Conservation (phyloP, 2,888 invertebrate species). For the Gortyna flavago region DNA sequence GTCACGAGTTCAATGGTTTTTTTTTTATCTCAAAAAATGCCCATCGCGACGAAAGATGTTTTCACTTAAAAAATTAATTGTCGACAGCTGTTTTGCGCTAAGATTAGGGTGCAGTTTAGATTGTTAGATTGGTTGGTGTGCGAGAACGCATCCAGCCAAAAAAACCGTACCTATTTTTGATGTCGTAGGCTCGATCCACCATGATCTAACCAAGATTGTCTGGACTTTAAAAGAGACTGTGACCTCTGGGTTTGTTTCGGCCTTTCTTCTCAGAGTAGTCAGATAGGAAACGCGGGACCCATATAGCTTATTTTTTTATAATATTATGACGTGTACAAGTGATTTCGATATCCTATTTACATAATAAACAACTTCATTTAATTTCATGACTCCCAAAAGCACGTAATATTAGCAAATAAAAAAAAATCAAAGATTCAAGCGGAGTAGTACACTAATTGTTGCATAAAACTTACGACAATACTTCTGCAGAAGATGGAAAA, state of each 20-base stretch:
- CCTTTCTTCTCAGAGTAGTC: neutral
- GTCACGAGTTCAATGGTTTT: too few species aligned
- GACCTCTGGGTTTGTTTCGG: neutral
- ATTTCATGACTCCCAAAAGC: too few species aligned
- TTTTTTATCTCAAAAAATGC: too few species aligned
- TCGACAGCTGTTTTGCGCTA: neutral
- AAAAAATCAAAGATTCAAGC: neutral
- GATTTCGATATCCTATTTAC: neutral
- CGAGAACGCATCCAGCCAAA: neutral
- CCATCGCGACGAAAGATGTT: too few species aligned
- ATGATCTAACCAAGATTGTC: neutral
- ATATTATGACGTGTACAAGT: neutral
- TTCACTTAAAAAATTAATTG: too few species aligned
- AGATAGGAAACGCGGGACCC: neutral
- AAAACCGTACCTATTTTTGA: neutral
- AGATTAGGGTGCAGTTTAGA: neutral
- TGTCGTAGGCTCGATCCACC: neutral
- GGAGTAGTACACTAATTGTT: neutral
- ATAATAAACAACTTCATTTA: neutral
- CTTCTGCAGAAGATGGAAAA: slow-evolving; percentile 46
- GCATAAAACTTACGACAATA: neutral
- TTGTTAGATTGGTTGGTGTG: too few species aligned
- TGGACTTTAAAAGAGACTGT: neutral
- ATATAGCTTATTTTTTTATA: neutral
- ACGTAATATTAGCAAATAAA: neutral